A percentile compares a stretch with the other conserved stretches of the same genome.
These are phyloP conservation scores for Xenus cinereus DNA, from an alignment of 2,113 vertebrate genomes.

Conservation along the genomic window DNA sequence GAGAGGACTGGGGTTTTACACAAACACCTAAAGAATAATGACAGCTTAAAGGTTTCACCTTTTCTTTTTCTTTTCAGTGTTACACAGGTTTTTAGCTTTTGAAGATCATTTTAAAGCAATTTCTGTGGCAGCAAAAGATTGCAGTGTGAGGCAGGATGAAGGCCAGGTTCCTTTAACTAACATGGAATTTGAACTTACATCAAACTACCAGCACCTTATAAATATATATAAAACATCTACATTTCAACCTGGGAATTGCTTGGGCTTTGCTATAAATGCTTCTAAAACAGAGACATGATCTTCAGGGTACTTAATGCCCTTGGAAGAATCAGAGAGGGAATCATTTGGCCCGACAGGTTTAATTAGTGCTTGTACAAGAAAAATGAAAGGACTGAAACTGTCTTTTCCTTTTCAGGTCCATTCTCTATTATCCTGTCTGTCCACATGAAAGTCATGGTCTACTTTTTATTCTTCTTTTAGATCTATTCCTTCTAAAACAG, in stretches of 20 bases:
- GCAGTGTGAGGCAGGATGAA: not conserved
- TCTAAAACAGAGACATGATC: not conserved
- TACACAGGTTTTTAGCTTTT: not conserved
- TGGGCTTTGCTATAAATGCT: not conserved
- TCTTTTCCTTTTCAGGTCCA: not conserved
- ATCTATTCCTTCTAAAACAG: not conserved
- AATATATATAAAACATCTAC: not conserved
- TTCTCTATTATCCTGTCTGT: not conserved
- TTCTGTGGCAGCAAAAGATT: not conserved
- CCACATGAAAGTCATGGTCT: not conserved
- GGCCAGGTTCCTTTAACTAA: not conserved
- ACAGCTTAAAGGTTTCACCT: not conserved
- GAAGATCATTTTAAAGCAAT: not conserved
- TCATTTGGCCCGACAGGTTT: not conserved
- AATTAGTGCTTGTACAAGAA: not conserved
- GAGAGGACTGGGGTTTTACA: not conserved
- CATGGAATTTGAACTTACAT: not conserved
- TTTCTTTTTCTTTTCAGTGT: not conserved
- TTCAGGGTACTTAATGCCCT: not conserved
- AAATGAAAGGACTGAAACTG: not conserved
- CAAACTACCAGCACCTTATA: not conserved
- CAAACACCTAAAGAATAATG: not conserved
- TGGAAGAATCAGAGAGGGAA: not conserved
- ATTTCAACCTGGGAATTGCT: not conserved
- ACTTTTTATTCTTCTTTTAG: not conserved